Percentiles rank a stretch among this genome's conserved stretches.
These are phyloP conservation scores for Villa cingulata DNA, from an alignment of 2,888 invertebrate species.

Conservation along the genomic window DNA sequence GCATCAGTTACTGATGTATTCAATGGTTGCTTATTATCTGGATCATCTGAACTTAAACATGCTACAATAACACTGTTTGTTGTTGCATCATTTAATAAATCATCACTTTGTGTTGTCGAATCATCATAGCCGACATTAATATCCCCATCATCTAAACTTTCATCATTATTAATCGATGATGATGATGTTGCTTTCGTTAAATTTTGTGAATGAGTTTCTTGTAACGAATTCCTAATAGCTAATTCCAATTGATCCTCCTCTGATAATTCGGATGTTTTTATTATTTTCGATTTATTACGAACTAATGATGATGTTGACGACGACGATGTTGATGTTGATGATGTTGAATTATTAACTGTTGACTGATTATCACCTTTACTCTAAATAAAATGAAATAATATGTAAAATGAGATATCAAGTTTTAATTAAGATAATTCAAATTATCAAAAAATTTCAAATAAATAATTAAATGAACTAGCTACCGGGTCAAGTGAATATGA, in stretches of 20 bases:
- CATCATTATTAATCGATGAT: not conserved
- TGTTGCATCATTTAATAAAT: not conserved
- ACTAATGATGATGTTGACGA: not conserved
- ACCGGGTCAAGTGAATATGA: constrained; percentile 3
- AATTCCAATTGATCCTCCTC: constrained; percentile 33
- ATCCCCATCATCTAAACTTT: constrained; percentile 4
- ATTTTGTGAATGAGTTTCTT: constrained; percentile 18
- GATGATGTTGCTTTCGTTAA: not conserved
- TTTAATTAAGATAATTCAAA: too few relatives aligned
- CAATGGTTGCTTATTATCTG: not conserved
- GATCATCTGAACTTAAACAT: not conserved
- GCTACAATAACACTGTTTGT: not conserved
- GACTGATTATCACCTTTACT: not conserved
- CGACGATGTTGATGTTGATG: not conserved
- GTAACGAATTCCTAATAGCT: constrained; percentile 34
- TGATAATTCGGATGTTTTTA: constrained; percentile 21
- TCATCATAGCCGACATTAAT: not conserved
- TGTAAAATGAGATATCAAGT: too few relatives aligned
- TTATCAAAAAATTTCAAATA: too few relatives aligned
- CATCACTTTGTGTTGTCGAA: not conserved
- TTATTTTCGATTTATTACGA: not conserved
- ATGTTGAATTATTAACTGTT: not conserved
- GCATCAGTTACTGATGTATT: not conserved
- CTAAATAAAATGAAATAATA: too few relatives aligned
- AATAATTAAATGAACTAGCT: not conserved